These are phyloP conservation scores for Ips typographus DNA, from an alignment of 1,140 invertebrate species.

Conservation along the genomic window DNA sequence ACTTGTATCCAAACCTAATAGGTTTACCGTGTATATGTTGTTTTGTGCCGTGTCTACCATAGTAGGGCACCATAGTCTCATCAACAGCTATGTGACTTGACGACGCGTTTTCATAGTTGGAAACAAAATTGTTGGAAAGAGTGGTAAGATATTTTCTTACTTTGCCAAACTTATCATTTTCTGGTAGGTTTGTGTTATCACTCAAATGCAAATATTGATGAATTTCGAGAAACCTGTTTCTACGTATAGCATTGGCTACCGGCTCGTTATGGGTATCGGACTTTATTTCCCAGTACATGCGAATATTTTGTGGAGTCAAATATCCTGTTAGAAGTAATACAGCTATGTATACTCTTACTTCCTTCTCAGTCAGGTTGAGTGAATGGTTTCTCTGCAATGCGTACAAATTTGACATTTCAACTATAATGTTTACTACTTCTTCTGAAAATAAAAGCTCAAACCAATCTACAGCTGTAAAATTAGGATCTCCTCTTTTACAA, in stretches of 20 bases:
- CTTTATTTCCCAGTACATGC: conserved; percentile 14
- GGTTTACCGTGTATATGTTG: conserved; percentile 38
- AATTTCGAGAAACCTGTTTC: conserved; percentile 1
- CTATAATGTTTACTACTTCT: conserved; percentile 2
- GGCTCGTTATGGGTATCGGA: background rate
- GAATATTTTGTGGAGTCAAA: background rate
- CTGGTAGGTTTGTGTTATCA: conserved; percentile 18
- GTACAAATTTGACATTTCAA: conserved; percentile 7
- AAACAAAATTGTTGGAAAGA: conserved; percentile 16
- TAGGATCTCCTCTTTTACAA: background rate
- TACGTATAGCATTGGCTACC: background rate
- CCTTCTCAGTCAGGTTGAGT: background rate
- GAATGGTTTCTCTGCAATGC: background rate
- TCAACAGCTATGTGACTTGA: conserved; percentile 12
- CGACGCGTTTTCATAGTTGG: background rate
- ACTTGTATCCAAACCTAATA: conserved; percentile 39
- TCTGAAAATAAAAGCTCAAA: conserved; percentile 1
- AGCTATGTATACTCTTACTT: conserved; percentile 3
- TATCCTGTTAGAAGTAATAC: conserved; percentile 5
- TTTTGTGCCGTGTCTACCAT: conserved; percentile 29
- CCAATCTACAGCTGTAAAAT: background rate
- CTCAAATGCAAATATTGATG: conserved; percentile 8
- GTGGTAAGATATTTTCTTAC: conserved; percentile 14
- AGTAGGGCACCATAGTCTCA: conserved; percentile 38
- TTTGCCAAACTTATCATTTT: conserved; percentile 34